A percentile compares a stretch with the other conserved stretches of the same genome.
Conservation (phyloP, 2,888 invertebrate genomes). For the Ischnus inquisitorius region DNA sequence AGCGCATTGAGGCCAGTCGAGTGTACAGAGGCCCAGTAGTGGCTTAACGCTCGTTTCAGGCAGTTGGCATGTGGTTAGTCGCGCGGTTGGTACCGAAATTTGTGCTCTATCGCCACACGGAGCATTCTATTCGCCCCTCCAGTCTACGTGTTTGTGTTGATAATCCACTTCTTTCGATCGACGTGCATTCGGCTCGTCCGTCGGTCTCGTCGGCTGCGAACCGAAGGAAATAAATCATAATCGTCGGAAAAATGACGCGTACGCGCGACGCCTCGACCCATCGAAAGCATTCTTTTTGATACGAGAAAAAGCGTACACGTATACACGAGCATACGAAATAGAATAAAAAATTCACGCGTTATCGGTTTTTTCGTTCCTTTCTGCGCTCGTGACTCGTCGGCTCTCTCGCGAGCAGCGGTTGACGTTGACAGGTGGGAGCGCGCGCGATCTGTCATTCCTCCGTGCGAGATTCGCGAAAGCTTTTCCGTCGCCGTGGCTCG, state of each 20-base stretch:
- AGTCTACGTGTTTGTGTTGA: neutral
- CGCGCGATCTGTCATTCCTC: slow-evolving; percentile 59
- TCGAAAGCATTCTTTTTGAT: neutral
- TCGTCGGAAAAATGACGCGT: slow-evolving; percentile 5
- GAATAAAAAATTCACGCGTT: neutral
- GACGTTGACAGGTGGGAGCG: slow-evolving; percentile 71
- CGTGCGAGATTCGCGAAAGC: neutral
- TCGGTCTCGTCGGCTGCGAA: neutral
- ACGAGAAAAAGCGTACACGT: no score
- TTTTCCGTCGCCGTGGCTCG: slow-evolving; percentile 26
- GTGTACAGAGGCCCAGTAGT: no score
- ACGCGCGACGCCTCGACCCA: neutral
- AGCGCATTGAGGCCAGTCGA: no score
- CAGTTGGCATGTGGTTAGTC: slow-evolving; percentile 61
- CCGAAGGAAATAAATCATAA: neutral
- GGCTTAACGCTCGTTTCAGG: slow-evolving; percentile 22
- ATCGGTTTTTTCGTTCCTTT: slow-evolving; percentile 17
- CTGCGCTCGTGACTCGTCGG: slow-evolving; percentile 13
- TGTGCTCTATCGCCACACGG: slow-evolving; percentile 13
- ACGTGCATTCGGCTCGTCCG: neutral
- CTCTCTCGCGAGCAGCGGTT: slow-evolving; percentile 37
- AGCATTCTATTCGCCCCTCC: neutral
- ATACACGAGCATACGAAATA: no score
- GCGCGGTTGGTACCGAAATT: slow-evolving; percentile 58
- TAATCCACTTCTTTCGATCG: neutral